phyloP scores from a whole-genome alignment of 2,888 invertebrate species.

The Eupithecia inturbata region DNA sequence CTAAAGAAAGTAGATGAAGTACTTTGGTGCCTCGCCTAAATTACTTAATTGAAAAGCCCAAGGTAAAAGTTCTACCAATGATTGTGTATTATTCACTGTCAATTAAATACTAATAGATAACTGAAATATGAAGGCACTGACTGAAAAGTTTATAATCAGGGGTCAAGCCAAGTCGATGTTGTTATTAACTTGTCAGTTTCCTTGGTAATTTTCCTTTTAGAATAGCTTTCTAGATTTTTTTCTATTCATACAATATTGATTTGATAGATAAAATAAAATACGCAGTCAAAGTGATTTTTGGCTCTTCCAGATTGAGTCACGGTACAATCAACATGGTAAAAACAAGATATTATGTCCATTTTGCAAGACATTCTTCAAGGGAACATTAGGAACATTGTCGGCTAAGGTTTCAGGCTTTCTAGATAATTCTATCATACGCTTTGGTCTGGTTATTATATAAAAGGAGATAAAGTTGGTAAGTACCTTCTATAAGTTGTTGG shows the following conservation, averaged over 20 bases:
- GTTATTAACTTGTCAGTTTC: not conserved
- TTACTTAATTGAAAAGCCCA: not conserved
- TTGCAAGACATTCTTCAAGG: not conserved
- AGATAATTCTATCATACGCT: not conserved
- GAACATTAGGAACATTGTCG: not conserved
- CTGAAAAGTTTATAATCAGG: not conserved
- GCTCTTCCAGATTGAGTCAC: not conserved
- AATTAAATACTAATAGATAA: not conserved
- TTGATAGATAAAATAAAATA: not conserved
- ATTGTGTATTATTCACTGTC: not conserved
- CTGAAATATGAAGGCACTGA: not conserved
- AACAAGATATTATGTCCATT: not conserved
- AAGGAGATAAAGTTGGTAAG: not conserved
- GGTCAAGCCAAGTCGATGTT: no score
- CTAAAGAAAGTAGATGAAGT: not conserved
- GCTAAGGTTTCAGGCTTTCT: not conserved
- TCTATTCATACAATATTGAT: not conserved
- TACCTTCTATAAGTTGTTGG: not conserved
- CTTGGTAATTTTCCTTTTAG: not conserved
- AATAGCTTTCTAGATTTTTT: not conserved
- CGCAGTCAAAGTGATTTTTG: not conserved
- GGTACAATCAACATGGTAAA: not conserved
- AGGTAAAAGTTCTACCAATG: not conserved
- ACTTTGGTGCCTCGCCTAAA: conserved; percentile 2
- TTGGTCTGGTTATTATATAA: not conserved